These are phyloP conservation scores for Gisinianus flammeolus DNA, from an alignment of 2,888 invertebrate species.

Conservation along the genomic window DNA sequence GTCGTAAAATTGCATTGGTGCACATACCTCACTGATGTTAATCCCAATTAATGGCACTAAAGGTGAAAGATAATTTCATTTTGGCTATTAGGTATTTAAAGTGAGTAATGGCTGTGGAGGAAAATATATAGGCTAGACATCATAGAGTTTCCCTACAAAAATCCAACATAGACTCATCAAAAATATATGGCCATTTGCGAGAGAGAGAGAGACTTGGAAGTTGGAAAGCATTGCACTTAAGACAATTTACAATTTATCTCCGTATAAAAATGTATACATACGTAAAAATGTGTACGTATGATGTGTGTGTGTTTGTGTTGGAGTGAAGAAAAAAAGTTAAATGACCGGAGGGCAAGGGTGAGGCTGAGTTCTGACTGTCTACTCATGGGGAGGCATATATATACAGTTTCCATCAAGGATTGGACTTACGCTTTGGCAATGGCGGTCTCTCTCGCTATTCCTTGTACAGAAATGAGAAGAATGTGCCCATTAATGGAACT, in stretches of 20 bases:
- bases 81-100: slow-evolving; percentile 7
- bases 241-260: too few relatives aligned
- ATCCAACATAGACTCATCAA: not conserved
- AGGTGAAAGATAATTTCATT: slow-evolving; percentile 29
- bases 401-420: slow-evolving; percentile 1
- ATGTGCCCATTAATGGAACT: slow-evolving; percentile 40
- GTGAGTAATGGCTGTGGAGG: not conserved
- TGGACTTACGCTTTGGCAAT: slow-evolving; percentile 22
- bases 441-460: slow-evolving; percentile 32
- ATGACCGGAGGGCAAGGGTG: slow-evolving; percentile 44
- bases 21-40: slow-evolving; percentile 51
- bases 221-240: too few relatives aligned
- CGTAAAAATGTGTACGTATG: not conserved
- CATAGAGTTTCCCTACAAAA: too few relatives aligned
- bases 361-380: slow-evolving; percentile 37
- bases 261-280: too few relatives aligned
- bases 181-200: too few relatives aligned
- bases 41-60: slow-evolving; percentile 54
- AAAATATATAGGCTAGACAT: too few relatives aligned
- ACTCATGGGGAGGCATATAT: not conserved
- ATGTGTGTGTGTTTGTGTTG: not conserved
- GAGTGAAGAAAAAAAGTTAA: slow-evolving; percentile 30
- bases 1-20: slow-evolving; percentile 50
- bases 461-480: slow-evolving; percentile 33
- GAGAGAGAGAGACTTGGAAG: too few relatives aligned